Base-by-base conservation (phyloP, 2,113 vertebrate species). In the Vanacampus margaritifer region DNA sequence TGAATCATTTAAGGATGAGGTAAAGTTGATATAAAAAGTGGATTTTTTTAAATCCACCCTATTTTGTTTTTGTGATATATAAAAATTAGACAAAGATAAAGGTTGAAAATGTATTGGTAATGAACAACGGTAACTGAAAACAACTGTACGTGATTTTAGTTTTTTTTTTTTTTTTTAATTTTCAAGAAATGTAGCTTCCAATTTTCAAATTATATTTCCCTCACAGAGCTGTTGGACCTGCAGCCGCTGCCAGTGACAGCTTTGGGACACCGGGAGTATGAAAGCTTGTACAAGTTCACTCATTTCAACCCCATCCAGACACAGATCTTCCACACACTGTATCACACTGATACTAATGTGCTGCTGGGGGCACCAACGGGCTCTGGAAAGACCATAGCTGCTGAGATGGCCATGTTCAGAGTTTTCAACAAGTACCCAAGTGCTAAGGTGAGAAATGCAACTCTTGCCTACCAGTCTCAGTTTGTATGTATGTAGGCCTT, bases 241-340 rank as follows among this genome's bases (percentile, higher is more conserved):
- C 97, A 98, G 78, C 97, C 96, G 9, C 78, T 98, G 76, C 97
- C 97, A 1, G 0, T 97, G 74, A 93, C 91, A 0, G 96, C 95
- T 50, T 88, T 98, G 90, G 94, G 93, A 61, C 91, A 88, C 89
- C 86, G 61, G 5, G 89, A 93, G 71, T 98, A 94, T 67, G 95
- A 99, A 92, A 91, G 90, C 17, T 84, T 99, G 4, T 99, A 95
- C 89, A 95, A 93, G 86, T 99, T 98, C 86, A 98, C 94, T 4
- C 97, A 99, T 87, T 99, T 94, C 87, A 99, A 99, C 86, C 97
- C 97, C 70, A 94, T 99, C 75, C 97, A 98, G 91, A 99, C 97
- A 0, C 97, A 98, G 79, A 98, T 99, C 90, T 99, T 99, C 87
- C 95, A 99, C 82, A 98, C 95, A 0, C 88, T 98, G 0, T 98